phyloP scores from a whole-genome alignment of 2,113 vertebrate species.

The Prionailurus bengalensis region DNA sequence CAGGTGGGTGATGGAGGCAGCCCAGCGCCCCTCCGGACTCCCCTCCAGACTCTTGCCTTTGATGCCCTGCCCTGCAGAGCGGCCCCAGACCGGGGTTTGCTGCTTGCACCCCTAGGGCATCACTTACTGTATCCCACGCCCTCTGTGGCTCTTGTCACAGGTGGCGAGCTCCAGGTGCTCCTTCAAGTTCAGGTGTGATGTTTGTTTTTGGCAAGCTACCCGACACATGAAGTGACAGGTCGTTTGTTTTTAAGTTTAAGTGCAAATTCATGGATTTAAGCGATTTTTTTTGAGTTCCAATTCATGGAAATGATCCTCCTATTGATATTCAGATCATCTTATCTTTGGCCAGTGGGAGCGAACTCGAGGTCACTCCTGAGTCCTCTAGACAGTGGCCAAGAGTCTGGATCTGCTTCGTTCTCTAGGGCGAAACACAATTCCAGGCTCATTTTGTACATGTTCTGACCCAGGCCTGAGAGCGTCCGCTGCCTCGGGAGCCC shows the following conservation, averaged over 20 bases:
- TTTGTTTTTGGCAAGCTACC: background rate
- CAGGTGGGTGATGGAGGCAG: background rate
- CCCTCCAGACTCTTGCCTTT: background rate
- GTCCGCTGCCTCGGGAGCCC: fast-evolving
- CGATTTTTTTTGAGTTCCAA: background rate
- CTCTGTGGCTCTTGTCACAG: fast-evolving
- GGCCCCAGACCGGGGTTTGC: no score
- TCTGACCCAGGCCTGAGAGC: background rate
- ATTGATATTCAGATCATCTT: fast-evolving
- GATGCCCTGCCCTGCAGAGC: background rate
- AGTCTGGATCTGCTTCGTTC: background rate
- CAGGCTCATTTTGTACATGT: fast-evolving
- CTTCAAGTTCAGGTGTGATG: background rate
- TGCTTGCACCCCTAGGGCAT: no score
- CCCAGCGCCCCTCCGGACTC: no score
- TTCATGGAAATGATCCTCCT: background rate
- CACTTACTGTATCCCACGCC: fast-evolving
- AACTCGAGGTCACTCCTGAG: no score
- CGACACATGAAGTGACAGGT: background rate
- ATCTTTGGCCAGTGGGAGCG: background rate
- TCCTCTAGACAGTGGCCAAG: fast-evolving
- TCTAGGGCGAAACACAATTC: background rate
- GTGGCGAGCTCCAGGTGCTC: background rate
- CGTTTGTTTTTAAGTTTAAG: background rate
- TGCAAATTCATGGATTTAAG: background rate